Conservation (phyloP, 2,797 vertebrate genomes). For the Falco naumanni region DNA sequence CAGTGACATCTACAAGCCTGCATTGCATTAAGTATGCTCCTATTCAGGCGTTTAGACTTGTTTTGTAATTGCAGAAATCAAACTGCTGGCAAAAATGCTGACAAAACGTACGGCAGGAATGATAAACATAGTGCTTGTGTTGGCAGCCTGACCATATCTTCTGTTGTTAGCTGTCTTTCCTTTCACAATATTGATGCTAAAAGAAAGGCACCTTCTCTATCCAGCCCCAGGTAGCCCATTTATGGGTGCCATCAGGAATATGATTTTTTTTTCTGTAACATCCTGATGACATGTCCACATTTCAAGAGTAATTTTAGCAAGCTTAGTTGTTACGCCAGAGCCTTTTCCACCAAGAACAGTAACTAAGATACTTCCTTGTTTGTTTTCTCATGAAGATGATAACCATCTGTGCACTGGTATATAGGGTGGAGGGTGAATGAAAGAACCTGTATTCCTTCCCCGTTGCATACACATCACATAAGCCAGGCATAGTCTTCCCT, state of each 20-base stretch:
- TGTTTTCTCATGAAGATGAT: background rate
- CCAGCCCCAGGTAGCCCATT: background rate
- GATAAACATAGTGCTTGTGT: slow-evolving; percentile 60
- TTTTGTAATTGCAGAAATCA: slow-evolving; percentile 70
- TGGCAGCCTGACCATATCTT: slow-evolving; percentile 51
- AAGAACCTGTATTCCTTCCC: background rate
- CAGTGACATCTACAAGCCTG: slow-evolving; percentile 56
- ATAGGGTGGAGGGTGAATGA: background rate
- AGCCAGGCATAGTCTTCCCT: background rate
- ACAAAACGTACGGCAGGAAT: slow-evolving; percentile 43
- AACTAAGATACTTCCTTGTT: background rate
- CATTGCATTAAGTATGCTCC: slow-evolving; percentile 48
- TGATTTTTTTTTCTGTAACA: background rate
- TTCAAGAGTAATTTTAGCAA: slow-evolving; percentile 14
- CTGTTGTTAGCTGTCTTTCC: slow-evolving; percentile 50
- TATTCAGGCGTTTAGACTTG: slow-evolving; percentile 37
- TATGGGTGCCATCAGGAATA: background rate
- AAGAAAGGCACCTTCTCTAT: slow-evolving; percentile 3
- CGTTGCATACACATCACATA: background rate
- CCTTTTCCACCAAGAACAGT: background rate
- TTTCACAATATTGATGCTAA: slow-evolving; percentile 52
- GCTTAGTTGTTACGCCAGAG: background rate
- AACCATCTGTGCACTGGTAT: background rate
- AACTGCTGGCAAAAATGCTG: slow-evolving; percentile 58
- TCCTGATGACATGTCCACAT: background rate